Evolutionary conservation across 2,888 invertebrate species (phyloP).

Genomic region (Phorcus lineatus): DNA sequence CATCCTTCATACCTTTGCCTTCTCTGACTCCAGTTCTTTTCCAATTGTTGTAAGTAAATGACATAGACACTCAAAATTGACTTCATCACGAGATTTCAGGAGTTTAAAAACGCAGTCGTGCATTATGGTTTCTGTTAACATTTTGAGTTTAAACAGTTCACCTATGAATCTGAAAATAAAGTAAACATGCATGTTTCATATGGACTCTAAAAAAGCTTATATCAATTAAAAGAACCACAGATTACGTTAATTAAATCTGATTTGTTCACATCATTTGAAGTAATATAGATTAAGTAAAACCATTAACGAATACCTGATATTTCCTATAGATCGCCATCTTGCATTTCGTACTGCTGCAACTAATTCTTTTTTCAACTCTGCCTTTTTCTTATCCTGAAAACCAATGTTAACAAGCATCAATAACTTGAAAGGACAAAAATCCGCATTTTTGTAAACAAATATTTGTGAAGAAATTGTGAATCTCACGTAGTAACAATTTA

Average conservation of each 20-base stretch:
- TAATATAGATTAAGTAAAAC: neutral
- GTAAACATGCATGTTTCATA: no score
- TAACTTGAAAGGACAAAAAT: neutral
- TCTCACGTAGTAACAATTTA: no score
- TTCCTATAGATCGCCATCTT: slow-evolving; percentile 90
- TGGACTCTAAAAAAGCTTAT: no score
- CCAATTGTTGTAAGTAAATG: slow-evolving; percentile 93
- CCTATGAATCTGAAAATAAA: slow-evolving; percentile 80
- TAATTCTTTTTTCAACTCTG: slow-evolving; percentile 82
- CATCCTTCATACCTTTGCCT: slow-evolving; percentile 59
- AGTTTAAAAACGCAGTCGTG: slow-evolving; percentile 87
- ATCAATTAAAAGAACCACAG: no score
- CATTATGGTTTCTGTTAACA: slow-evolving; percentile 93
- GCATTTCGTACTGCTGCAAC: slow-evolving; percentile 87
- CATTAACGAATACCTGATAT: slow-evolving; percentile 82
- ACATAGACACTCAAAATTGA: slow-evolving; percentile 94
- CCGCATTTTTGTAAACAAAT: neutral
- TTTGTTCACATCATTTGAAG: no score
- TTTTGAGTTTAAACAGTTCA: slow-evolving; percentile 92
- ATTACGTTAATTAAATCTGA: no score
- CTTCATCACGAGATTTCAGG: slow-evolving; percentile 87
- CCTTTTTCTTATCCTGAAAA: slow-evolving; percentile 79
- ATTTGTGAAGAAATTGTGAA: no score
- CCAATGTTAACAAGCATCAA: no score
- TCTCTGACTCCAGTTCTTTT: slow-evolving; percentile 83